Base-by-base conservation (phyloP, 1,140 invertebrate species). In the Drosophila murphyi region DNA sequence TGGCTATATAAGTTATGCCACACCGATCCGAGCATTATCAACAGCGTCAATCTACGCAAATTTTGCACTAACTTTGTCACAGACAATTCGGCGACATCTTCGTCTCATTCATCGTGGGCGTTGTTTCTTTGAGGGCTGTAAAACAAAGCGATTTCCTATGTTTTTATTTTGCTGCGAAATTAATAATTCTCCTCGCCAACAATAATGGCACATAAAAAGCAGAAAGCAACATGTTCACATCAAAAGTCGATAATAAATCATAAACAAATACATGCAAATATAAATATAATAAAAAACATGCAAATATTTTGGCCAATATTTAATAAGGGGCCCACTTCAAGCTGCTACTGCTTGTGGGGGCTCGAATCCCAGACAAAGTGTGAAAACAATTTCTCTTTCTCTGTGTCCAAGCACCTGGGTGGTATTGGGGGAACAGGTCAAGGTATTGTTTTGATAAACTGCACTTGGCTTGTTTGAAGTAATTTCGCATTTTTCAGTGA, bases 71-170 rank as follows among this genome's bases (percentile, higher is more conserved):
- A 85, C 77, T 71, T 82, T 87, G 85, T 78, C 80, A 85, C 74
- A 88, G 85, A 88, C 85, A 83, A 89, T 72, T 80, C 67, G 85
- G 85, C 85, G 85, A 76, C 83, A 68, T 64, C 62, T 62, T 70
- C 51, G 69, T 74, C 54, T 28, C 59, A n/a, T 55, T 51, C 50
- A 45, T 47, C 70, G 77, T 71, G 76, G 81, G 77, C 64, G 73
- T 50, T 1, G 50, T 47, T 45, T 56, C 39, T 39, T 10, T 56
- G 76, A 79, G 79, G 76, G 64, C 59, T 79, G 76, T 79, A 86
- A 78, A 71, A 70, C 41, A 77, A 77, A 77, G 75, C 64, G 82
- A 60, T 78, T 71, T 87, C 70, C 75, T 52, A 82, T 86, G 82
- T 86, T 86, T 63, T 55, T 55, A 48, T 60, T 56, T 45, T 29